Evolutionary conservation across 2,888 invertebrate genomes (phyloP), one percentile per base, ranked within the genome.

Genomic region (Diaperis boleti): DNA sequence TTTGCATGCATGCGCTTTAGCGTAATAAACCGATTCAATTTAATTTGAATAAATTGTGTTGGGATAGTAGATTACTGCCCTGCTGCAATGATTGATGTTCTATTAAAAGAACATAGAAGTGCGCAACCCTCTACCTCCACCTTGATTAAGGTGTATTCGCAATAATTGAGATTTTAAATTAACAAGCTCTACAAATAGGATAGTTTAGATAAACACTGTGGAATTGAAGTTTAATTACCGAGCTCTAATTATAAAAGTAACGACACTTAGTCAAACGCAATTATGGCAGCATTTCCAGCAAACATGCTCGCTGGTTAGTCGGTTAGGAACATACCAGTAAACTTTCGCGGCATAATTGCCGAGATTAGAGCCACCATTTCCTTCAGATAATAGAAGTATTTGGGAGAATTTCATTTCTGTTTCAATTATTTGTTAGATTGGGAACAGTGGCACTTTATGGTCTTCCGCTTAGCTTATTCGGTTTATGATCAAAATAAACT

Each of bases 241-340:
- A 54, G 62, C 54, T 54, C 62, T 69, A 68, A 70, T 70, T 69
- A 69, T 66, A 68, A 66, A 67, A 69, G 68, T 69, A 69, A 67
- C 62, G 62, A 64, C 66, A 67, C 64, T 66, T 69, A 64, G 56
- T 42, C 41, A 41, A 18, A 47, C 42, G 55, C 52, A 63, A 64
- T 67, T 67, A 64, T 47, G 31, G 49, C 39, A n/a, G 44, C 47
- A 47, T 17, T 57, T 57, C 14, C 57, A 37, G 22, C 11, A 35
- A 47, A 47, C 45, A 47, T 41, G 49, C 31, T 54, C 33, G 29
- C 22, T 29, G 39, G 49, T 41, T 59, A 49, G 49, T 49, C 49
- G 49, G 37, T 18, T 15, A 59, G 49, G 57, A 41, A 49, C 41
- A 49, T 49, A 59, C 49, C 59, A 44, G 31, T 49, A 59, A 59